phyloP scores from a whole-genome alignment of 2,888 invertebrate species.

The Crioceris asparagi region DNA sequence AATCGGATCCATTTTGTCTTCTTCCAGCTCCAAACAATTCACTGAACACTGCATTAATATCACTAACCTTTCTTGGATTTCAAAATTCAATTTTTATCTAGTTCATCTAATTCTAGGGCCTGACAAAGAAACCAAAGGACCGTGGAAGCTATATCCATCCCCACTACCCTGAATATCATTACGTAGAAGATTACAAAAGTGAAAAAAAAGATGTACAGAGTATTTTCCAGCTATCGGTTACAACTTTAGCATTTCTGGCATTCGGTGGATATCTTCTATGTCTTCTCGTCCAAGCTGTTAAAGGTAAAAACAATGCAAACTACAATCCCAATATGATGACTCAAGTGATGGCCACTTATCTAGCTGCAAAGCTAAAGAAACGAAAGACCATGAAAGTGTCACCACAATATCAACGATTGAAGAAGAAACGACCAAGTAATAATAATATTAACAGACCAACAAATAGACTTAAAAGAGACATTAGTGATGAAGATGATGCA shows the following conservation, averaged over 20 bases:
- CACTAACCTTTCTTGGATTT: neutral
- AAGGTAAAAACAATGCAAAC: constrained; percentile 43
- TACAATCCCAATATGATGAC: constrained; percentile 26
- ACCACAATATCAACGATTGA: neutral
- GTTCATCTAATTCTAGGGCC: constrained; percentile 4
- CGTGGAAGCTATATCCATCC: constrained; percentile 22
- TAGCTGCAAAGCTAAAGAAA: constrained; percentile 18
- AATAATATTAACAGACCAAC: constrained; percentile 7
- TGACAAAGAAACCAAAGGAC: constrained; percentile 22
- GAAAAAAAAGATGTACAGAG: constrained; percentile 48
- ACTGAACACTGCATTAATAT: too few relatives aligned
- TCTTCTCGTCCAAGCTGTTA: constrained; percentile 64
- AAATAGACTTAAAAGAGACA: constrained; percentile 9
- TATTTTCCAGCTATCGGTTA: constrained; percentile 67
- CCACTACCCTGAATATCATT: constrained; percentile 14
- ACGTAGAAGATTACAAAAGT: constrained; percentile 19
- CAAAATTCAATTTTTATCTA: neutral
- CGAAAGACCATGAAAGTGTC: constrained; percentile 13
- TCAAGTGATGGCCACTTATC: constrained; percentile 27
- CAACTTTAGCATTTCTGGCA: constrained; percentile 69
- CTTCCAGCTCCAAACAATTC: too few relatives aligned
- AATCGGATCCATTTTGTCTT: too few relatives aligned
- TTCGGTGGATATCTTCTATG: constrained; percentile 77
- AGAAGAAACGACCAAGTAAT: constrained; percentile 2
- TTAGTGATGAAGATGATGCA: constrained; percentile 26